phyloP scores from a whole-genome alignment of 2,797 vertebrate species.

The Halcyon badia region DNA sequence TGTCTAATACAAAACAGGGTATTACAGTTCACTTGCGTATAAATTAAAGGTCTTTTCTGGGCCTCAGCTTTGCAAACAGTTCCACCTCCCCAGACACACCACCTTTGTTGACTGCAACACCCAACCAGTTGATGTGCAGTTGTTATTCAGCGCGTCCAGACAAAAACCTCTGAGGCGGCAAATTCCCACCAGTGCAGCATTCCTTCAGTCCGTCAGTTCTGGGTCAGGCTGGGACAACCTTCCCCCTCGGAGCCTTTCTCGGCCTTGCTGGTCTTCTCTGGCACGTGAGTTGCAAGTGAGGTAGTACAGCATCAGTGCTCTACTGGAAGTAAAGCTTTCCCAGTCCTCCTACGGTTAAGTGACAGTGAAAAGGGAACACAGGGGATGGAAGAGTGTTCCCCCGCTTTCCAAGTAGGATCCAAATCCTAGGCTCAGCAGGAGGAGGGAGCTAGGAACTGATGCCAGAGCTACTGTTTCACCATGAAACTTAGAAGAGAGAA shows the following conservation, averaged over 20 bases:
- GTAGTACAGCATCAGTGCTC: not conserved
- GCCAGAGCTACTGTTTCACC: conserved; percentile 1
- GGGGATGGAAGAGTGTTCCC: not conserved
- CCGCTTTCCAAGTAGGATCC: not conserved
- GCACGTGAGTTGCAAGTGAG: not conserved
- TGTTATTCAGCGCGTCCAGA: rapidly evolving
- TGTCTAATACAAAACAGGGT: rapidly evolving
- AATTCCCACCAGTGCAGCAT: not conserved
- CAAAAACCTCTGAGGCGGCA: not conserved
- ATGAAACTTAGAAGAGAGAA: not conserved
- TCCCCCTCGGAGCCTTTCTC: not conserved
- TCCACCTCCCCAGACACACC: not conserved
- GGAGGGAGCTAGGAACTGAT: not conserved
- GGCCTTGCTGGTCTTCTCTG: not conserved
- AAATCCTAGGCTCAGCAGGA: not conserved
- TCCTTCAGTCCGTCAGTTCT: not conserved
- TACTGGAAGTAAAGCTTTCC: not conserved
- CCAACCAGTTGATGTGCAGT: not conserved
- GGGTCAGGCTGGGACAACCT: not conserved
- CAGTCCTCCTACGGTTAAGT: not conserved
- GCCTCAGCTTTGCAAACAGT: not conserved
- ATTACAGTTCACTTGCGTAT: not conserved
- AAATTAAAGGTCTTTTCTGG: not conserved
- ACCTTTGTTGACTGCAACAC: not conserved
- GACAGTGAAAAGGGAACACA: not conserved